A percentile compares a stretch with the other conserved stretches of the same genome.
Evolutionary conservation across 2,888 invertebrate genomes (phyloP).

Genomic region (Drosophila lacicola): DNA sequence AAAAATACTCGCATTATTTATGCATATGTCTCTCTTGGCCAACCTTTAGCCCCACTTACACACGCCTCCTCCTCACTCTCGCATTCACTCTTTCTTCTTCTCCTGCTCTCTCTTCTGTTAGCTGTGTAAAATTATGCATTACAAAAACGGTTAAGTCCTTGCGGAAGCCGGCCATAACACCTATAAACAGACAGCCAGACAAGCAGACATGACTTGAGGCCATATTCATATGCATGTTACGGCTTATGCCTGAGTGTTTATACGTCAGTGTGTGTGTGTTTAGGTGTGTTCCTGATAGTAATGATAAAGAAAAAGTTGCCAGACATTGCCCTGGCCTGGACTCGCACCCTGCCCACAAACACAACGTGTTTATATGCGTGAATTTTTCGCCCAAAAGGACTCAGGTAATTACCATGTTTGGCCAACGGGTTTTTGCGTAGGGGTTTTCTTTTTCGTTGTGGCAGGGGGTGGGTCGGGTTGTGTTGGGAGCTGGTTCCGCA

Average conservation of each 20-base stretch:
- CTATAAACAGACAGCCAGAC: slow-evolving; percentile 55
- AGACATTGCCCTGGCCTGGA: slow-evolving; percentile 52
- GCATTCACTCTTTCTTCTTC: slow-evolving; percentile 4
- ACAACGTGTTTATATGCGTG: slow-evolving; percentile 80
- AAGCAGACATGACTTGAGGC: slow-evolving; percentile 57
- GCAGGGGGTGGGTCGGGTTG: slow-evolving; percentile 2
- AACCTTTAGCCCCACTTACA: not conserved
- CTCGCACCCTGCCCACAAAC: slow-evolving; percentile 59
- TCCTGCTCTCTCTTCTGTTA: slow-evolving; percentile 12
- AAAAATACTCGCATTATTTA: slow-evolving; percentile 67
- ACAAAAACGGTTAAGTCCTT: slow-evolving; percentile 81
- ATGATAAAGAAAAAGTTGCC: slow-evolving; percentile 77
- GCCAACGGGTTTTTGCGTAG: slow-evolving; percentile 53
- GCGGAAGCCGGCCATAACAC: slow-evolving; percentile 80
- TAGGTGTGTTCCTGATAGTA: slow-evolving; percentile 55
- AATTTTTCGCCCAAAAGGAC: slow-evolving; percentile 70
- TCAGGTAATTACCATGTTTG: slow-evolving; percentile 80
- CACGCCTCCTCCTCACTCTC: not conserved
- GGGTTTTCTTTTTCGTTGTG: slow-evolving; percentile 1
- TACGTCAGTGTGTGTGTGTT: not conserved
- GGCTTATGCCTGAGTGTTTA: slow-evolving; percentile 20
- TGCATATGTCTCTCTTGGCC: slow-evolving; percentile 57
- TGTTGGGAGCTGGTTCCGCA: slow-evolving; percentile 27
- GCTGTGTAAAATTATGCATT: slow-evolving; percentile 74
- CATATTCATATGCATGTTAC: slow-evolving; percentile 76